phyloP scores from a whole-genome alignment of 2,113 vertebrate genomes.

The Hydropotes inermis region DNA sequence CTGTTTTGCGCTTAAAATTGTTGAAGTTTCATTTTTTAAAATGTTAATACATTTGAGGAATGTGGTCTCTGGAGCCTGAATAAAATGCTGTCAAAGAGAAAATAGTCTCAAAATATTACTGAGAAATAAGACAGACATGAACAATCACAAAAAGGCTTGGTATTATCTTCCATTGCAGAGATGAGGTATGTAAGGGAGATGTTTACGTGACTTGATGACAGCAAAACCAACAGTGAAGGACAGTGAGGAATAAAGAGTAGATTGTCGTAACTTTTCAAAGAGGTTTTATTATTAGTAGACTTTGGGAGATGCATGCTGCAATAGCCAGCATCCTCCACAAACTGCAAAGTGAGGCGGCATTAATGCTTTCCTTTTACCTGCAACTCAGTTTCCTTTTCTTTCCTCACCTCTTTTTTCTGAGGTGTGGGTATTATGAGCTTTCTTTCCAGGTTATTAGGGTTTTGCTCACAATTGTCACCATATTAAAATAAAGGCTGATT shows the following conservation, averaged over 20 bases:
- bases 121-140: neutral
- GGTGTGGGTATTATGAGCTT: neutral
- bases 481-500: neutral
- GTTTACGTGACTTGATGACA: neutral
- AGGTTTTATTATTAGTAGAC: neutral
- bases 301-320: neutral
- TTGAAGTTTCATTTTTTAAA: neutral
- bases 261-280: neutral
- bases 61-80: neutral
- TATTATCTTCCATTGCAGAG: neutral
- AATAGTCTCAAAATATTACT: neutral
- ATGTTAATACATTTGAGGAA: neutral
- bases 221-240: neutral
- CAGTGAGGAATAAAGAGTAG: neutral
- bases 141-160: neutral
- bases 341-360: neutral
- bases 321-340: neutral
- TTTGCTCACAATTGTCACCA: neutral
- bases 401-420: neutral
- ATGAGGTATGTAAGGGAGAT: neutral
- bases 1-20: neutral
- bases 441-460: neutral
- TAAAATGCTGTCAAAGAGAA: neutral
- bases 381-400: too few relatives aligned
- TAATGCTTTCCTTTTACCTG: neutral